These are phyloP conservation scores for Salvelinus sp. DNA, from an alignment of 2,113 vertebrate genomes.

Conservation along the genomic window DNA sequence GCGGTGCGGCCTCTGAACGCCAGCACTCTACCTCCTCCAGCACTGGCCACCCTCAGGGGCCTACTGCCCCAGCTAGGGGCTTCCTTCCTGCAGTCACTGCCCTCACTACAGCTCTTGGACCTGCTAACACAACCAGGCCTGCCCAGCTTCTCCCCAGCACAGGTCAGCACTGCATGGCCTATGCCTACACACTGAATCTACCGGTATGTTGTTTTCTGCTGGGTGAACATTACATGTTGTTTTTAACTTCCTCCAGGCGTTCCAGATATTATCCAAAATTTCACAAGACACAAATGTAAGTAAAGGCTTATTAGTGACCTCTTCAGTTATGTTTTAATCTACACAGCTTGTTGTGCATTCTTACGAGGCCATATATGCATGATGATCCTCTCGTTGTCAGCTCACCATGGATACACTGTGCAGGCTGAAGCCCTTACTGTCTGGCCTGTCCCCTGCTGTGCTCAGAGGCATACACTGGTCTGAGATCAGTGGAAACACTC, in stretches of 20 bases:
- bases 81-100: slow-evolving; percentile 76
- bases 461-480: slow-evolving; percentile 70
- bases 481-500: slow-evolving; percentile 48
- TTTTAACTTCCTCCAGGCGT: slow-evolving; percentile 69
- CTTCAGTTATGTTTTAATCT: not conserved
- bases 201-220: not conserved
- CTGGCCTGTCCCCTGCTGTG: slow-evolving; percentile 75
- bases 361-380: slow-evolving; percentile 12
- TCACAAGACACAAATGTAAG: slow-evolving; percentile 78
- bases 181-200: not conserved
- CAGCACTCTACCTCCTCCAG: slow-evolving; percentile 63
- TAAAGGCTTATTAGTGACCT: slow-evolving; percentile 10
- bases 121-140: slow-evolving; percentile 74
- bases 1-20: slow-evolving; percentile 71
- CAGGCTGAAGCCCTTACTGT: slow-evolving; percentile 74
- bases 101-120: slow-evolving; percentile 71
- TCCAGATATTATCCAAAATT: slow-evolving; percentile 75
- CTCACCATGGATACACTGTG: slow-evolving; percentile 70
- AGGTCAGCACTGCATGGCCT: slow-evolving; percentile 65
- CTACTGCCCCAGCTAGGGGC: slow-evolving; percentile 80
- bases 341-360: not conserved
- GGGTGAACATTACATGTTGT: not conserved
- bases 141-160: slow-evolving; percentile 72
- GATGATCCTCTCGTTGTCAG: slow-evolving; percentile 43
- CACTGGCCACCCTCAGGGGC: slow-evolving; percentile 72